Evolutionary conservation across 2,888 invertebrate genomes (phyloP), one percentile per base, ranked within the genome.

Genomic region (Sialis lutaria): DNA sequence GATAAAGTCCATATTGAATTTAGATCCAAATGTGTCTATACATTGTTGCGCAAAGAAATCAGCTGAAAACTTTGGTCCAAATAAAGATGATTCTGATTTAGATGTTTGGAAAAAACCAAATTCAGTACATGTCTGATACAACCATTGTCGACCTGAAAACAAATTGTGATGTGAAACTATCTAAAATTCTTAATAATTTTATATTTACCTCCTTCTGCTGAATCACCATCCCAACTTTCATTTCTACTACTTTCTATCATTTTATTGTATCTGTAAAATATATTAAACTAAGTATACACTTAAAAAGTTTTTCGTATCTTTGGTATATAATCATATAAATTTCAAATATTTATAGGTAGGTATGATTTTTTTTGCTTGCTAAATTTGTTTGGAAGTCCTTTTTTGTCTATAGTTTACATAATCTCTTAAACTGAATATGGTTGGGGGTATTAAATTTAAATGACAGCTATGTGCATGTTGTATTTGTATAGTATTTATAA

Each of bases 51-150:
- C 69, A 57, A 82, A 92, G 63, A 84, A 92, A 48, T 82, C 74
- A 0, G 83, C 63, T 0, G 82, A 75, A 54, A 92, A 89, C 33
- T 72, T 66, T 57, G 82, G 69, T 0, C 90, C 86, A 60, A 93
- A 93, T 40, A 63, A 53, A 64, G 74, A 68, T 2, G 69, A 66
- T 49, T 70, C 68, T 4, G 71, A 74, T 0, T 79, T 77, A 0
- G 92, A 89, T 0, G 90, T 86, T 68, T 96, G 95, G 64, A 82
- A 96, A 64, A 87, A 96, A 31, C 93, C 95, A 61, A 95, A 96
- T 63, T 96, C 96, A 1, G 86, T 89, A 61, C 95, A 96, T 0
- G 93, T 93, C 66, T 95, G 95, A 62, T 91, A 95, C 49, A 75
- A 81, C 95, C 95, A 95, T 57, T 88, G 87, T 0, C 93, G 81